These are phyloP conservation scores for Pseudochaenichthys georgianus DNA, from an alignment of 2,797 vertebrate genomes.

Conservation along the genomic window DNA sequence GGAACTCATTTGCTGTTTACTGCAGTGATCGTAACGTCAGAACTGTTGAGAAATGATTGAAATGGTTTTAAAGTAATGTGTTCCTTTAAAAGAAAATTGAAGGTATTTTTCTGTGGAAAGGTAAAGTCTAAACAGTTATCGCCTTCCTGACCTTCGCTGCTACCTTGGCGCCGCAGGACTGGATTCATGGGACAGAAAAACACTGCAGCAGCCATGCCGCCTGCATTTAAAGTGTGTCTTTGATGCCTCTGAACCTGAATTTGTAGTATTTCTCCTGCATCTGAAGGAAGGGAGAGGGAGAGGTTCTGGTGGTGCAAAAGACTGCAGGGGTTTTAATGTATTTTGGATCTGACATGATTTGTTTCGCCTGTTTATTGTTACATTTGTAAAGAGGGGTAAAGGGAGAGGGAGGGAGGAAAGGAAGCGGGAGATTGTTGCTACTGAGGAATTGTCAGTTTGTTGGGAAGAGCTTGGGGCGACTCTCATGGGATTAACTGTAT, in stretches of 20 bases:
- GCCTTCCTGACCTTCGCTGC: conserved; percentile 8
- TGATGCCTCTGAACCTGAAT: conserved; percentile 14
- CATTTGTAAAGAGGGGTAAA: conserved; percentile 40
- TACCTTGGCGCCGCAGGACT: neutral
- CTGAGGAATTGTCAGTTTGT: conserved; percentile 55
- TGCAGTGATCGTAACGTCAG: neutral
- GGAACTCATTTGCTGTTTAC: neutral
- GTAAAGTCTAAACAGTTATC: conserved; percentile 1
- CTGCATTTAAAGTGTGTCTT: conserved; percentile 20
- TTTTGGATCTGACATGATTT: conserved; percentile 53
- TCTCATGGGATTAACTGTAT: conserved; percentile 73
- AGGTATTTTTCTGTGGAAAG: conserved; percentile 1
- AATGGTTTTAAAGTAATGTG: neutral
- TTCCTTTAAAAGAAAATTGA: neutral
- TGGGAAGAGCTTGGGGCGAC: conserved; percentile 60
- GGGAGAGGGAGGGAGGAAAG: neutral
- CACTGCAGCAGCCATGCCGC: neutral
- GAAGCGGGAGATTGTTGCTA: conserved; percentile 49
- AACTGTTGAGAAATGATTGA: neutral
- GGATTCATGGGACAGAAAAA: conserved; percentile 1
- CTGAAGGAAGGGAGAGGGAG: conserved; percentile 1
- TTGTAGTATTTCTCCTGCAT: conserved; percentile 15
- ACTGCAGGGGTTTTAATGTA: conserved; percentile 40
- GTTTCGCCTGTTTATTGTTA: conserved; percentile 60
- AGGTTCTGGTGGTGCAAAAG: conserved; percentile 11